phyloP scores from a whole-genome alignment of 92 coral and sea anemone genomes.

The Meandrina meandrites region DNA sequence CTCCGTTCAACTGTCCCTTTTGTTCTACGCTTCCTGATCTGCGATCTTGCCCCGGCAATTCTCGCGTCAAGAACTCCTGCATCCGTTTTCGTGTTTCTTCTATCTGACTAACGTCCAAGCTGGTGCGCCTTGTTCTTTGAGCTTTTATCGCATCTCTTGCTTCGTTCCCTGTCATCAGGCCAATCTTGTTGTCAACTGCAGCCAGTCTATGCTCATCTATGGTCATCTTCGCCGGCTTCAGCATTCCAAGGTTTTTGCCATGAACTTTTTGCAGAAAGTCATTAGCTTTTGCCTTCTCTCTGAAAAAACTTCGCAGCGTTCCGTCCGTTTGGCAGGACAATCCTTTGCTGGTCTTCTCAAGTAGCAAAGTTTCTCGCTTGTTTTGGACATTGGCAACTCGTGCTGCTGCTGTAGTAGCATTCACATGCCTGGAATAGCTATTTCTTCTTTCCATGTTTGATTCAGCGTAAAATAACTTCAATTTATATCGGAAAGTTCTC shows the following conservation, averaged over 20 bases:
- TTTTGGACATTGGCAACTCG: conserved; percentile 34
- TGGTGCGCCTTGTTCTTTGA: background rate
- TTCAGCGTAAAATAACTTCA: background rate
- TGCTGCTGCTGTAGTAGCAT: conserved; percentile 7
- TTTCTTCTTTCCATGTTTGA: conserved; percentile 7
- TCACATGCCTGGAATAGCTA: background rate
- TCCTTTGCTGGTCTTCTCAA: conserved; percentile 2
- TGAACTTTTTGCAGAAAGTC: conserved; percentile 3
- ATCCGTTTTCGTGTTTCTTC: background rate
- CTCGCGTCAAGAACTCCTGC: background rate
- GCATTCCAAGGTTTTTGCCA: background rate
- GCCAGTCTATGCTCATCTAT: background rate
- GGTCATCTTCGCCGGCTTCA: background rate
- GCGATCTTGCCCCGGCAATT: background rate
- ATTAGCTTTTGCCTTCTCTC: conserved; percentile 22
- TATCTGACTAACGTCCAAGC: background rate
- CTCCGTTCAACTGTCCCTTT: background rate
- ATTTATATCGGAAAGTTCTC: background rate
- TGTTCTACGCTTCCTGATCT: background rate
- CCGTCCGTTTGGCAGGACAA: conserved; percentile 2
- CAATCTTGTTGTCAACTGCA: background rate
- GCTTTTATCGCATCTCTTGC: background rate
- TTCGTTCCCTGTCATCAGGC: background rate
- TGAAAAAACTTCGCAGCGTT: conserved; percentile 7
- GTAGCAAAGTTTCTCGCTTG: conserved; percentile 43